Percentiles rank a stretch among this genome's conserved stretches.
phyloP scores from a whole-genome alignment of 2,888 invertebrate species.

The Pachydiplax longipennis region DNA sequence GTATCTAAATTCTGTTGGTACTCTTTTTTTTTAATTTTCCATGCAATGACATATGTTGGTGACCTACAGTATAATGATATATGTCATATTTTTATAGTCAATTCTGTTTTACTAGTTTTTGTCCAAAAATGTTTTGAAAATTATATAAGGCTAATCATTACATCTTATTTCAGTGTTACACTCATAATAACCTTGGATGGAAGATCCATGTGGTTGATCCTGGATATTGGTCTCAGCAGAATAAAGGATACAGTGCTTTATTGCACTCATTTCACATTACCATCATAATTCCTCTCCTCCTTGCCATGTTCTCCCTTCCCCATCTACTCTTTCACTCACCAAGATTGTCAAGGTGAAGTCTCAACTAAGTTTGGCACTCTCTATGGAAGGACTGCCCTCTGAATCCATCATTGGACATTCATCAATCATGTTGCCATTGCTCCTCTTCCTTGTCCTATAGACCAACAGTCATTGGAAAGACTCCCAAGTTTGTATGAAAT shows the following conservation, averaged over 20 bases:
- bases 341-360: slow-evolving; percentile 21
- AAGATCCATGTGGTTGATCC: slow-evolving; percentile 87
- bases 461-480: slow-evolving; percentile 21
- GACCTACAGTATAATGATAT: no score
- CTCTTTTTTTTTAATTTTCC: no score
- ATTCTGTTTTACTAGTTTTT: no score
- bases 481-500: background rate
- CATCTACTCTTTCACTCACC: slow-evolving; percentile 27
- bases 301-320: slow-evolving; percentile 23
- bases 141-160: background rate
- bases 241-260: slow-evolving; percentile 47
- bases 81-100: no score
- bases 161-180: slow-evolving; percentile 77
- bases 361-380: background rate
- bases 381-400: background rate
- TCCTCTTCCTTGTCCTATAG: slow-evolving; percentile 19
- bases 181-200: slow-evolving; percentile 92
- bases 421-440: slow-evolving; percentile 20
- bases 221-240: slow-evolving; percentile 62
- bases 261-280: slow-evolving; percentile 10
- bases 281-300: slow-evolving; percentile 8
- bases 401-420: slow-evolving; percentile 14
- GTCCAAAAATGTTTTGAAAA: background rate
- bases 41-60: no score
- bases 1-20: no score